These are phyloP conservation scores for Ictalurus furcatus DNA, from an alignment of 2,113 vertebrate species.

Conservation along the genomic window DNA sequence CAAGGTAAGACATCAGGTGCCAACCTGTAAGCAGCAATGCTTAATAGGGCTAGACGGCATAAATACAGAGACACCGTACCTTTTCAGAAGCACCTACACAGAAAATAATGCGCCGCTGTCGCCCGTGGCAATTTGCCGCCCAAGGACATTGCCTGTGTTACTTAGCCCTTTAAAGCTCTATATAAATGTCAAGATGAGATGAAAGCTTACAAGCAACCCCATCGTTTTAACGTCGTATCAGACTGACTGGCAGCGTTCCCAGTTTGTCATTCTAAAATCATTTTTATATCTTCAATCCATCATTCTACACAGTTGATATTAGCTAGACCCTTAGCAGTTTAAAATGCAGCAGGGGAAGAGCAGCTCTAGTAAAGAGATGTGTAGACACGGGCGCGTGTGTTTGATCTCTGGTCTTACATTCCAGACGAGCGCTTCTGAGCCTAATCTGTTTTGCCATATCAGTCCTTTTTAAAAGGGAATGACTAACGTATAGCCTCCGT, in stretches of 20 bases:
- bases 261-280: conserved; percentile 17
- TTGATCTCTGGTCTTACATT: conserved; percentile 39
- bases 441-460: conserved; percentile 26
- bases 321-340: conserved; percentile 17
- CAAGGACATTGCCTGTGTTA: conserved; percentile 4
- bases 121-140: not conserved
- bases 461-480: conserved; percentile 42
- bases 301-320: not conserved
- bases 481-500: conserved; percentile 50
- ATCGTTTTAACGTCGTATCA: not conserved
- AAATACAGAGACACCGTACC: not conserved
- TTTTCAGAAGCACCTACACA: not conserved
- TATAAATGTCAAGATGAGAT: conserved; percentile 3
- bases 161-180: not conserved
- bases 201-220: not conserved
- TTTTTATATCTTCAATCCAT: conserved; percentile 21
- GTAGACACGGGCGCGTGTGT: conserved; percentile 7
- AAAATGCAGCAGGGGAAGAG: conserved; percentile 32
- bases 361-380: conserved; percentile 19
- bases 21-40: not conserved
- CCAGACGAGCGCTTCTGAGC: conserved; percentile 26
- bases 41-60: not conserved
- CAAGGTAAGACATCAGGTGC: not conserved
- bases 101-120: not conserved
- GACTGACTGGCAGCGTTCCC: not conserved